phyloP scores from a whole-genome alignment of 2,888 invertebrate genomes.

The Apantesis nais region DNA sequence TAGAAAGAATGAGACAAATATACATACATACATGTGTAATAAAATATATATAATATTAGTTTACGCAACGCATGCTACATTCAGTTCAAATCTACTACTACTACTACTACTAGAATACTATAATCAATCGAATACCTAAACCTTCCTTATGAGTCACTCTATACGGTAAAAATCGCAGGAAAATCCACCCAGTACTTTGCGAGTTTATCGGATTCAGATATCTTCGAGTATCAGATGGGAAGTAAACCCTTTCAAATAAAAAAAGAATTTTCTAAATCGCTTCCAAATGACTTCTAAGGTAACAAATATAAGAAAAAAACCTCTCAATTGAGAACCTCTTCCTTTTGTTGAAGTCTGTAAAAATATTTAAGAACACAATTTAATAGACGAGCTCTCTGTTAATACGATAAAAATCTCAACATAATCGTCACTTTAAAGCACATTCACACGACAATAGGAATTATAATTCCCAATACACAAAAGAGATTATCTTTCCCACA shows the following conservation, averaged over 20 bases:
- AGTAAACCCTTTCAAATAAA: neutral
- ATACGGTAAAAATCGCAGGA: neutral
- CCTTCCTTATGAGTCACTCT: neutral
- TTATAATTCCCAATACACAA: conserved; percentile 20
- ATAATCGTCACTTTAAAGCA: conserved; percentile 14
- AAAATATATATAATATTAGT: neutral
- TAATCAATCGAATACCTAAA: neutral
- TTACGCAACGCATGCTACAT: neutral
- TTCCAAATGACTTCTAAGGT: neutral
- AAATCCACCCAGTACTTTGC: neutral
- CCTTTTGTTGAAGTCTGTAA: neutral
- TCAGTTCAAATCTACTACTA: too few relatives aligned
- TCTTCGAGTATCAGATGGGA: neutral
- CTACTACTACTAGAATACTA: neutral
- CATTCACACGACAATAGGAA: conserved; percentile 20
- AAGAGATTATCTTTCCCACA: conserved; percentile 21
- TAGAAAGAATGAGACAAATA: too few relatives aligned
- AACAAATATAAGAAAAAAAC: neutral
- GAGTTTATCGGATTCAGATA: neutral
- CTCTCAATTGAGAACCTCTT: neutral
- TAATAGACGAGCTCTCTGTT: conserved; percentile 2
- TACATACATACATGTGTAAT: too few relatives aligned
- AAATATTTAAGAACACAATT: neutral
- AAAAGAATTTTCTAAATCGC: neutral
- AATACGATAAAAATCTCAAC: conserved; percentile 18